A percentile compares a stretch with the other conserved stretches of the same genome.
These are phyloP conservation scores for Cataglyphis albicans DNA, from an alignment of 2,888 invertebrate genomes.

Conservation along the genomic window DNA sequence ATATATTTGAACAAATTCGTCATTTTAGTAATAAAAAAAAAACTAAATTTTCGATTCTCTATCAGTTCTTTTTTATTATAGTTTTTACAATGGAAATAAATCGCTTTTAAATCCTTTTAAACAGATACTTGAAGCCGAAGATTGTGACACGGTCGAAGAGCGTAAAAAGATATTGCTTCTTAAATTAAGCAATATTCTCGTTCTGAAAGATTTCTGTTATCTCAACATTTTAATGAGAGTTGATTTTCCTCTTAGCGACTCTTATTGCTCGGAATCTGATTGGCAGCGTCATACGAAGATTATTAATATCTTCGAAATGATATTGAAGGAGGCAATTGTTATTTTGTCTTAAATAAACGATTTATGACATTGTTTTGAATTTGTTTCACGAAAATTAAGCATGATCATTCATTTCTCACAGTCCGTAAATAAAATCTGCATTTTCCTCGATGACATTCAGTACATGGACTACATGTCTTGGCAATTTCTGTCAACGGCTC, in stretches of 20 bases:
- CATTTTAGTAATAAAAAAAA: background rate
- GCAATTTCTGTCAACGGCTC: slow-evolving; percentile 70
- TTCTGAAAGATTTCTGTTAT: slow-evolving; percentile 87
- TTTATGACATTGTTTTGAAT: background rate
- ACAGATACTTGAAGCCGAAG: slow-evolving; percentile 65
- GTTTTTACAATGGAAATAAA: background rate
- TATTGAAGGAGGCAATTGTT: slow-evolving; percentile 83
- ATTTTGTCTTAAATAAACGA: slow-evolving; percentile 3
- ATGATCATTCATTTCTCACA: slow-evolving; percentile 16
- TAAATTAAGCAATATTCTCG: slow-evolving; percentile 81
- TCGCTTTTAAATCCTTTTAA: background rate
- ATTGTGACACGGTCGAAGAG: slow-evolving; percentile 74
- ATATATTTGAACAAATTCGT: background rate
- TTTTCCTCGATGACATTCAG: slow-evolving; percentile 87
- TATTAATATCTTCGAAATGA: slow-evolving; percentile 84
- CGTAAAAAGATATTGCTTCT: slow-evolving; percentile 85
- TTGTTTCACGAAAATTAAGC: background rate
- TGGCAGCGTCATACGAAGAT: slow-evolving; percentile 85
- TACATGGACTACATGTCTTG: slow-evolving; percentile 85
- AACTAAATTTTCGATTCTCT: background rate
- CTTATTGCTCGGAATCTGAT: slow-evolving; percentile 85
- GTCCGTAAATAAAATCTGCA: slow-evolving; percentile 73
- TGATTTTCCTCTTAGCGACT: slow-evolving; percentile 87
- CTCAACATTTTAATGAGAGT: slow-evolving; percentile 87
- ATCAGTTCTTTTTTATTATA: background rate